Percentiles rank a stretch among this genome's conserved stretches.
Evolutionary conservation across 2,888 invertebrate genomes (phyloP).

Genomic region (Lycocerus yunnanus): DNA sequence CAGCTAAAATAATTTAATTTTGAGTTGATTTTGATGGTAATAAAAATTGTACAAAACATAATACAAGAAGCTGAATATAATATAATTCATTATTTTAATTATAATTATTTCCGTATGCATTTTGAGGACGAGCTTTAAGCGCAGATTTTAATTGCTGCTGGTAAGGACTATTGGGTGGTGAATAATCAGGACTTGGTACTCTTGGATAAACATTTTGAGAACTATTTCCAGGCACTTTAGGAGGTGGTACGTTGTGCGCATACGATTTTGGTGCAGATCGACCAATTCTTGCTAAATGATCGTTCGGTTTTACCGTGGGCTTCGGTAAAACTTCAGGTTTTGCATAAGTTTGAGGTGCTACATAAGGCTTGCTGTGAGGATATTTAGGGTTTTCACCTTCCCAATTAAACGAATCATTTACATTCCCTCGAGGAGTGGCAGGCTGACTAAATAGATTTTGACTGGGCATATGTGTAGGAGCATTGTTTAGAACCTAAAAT

Average conservation of each 20-base stretch:
- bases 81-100: background rate
- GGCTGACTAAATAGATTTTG: background rate
- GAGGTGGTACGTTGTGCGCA: background rate
- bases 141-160: conserved; percentile 5
- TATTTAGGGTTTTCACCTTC: background rate
- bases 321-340: background rate
- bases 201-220: conserved; percentile 1
- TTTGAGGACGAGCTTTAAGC: conserved; percentile 8
- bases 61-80: no score
- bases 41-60: no score
- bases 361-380: background rate
- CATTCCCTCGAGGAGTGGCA: background rate
- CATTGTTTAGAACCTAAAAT: background rate
- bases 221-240: background rate
- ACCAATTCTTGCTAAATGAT: conserved; percentile 6
- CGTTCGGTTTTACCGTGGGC: background rate
- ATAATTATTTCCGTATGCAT: background rate
- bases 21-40: no score
- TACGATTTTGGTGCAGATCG: background rate
- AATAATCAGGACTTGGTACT: conserved; percentile 19
- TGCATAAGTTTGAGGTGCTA: background rate
- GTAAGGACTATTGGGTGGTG: conserved; percentile 15
- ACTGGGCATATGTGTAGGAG: background rate
- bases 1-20: no score
- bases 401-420: background rate